Evolutionary conservation across 2,888 invertebrate species (phyloP).

Genomic region (Leptinotarsa rubiginosa): DNA sequence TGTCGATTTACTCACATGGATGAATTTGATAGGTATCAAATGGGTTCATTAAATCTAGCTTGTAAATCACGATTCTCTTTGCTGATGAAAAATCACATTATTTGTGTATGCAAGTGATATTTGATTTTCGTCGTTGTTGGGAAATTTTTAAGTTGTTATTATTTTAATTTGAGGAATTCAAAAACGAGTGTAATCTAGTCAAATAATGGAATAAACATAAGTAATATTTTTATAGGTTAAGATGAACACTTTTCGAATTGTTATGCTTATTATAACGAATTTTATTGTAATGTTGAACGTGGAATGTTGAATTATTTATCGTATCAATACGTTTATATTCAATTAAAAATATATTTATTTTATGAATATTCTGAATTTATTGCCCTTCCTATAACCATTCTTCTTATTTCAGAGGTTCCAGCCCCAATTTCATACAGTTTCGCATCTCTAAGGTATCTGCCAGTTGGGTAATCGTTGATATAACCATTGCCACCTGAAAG

Average conservation of each 20-base stretch:
- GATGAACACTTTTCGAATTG: conserved; percentile 21
- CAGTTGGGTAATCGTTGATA: conserved; percentile 97
- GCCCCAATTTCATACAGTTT: conserved; percentile 99
- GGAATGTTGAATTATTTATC: conserved; percentile 26
- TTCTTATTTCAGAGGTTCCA: conserved; percentile 95
- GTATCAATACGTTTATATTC: conserved; percentile 23
- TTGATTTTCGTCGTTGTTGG: conserved; percentile 47
- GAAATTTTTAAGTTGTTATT: conserved; percentile 43
- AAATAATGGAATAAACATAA: conserved; percentile 35
- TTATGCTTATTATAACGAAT: conserved; percentile 27
- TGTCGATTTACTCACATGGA: conserved; percentile 45
- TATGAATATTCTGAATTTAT: conserved; percentile 84
- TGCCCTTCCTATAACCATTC: conserved; percentile 90
- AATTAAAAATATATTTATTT: conserved; percentile 33
- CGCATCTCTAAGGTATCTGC: conserved; percentile 92
- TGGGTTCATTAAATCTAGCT: conserved; percentile 28
- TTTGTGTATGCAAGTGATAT: conserved; percentile 46
- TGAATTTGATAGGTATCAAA: conserved; percentile 59
- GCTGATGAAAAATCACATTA: conserved; percentile 43
- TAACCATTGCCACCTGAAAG: conserved; percentile 95
- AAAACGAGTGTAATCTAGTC: conserved; percentile 64
- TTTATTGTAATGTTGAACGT: conserved; percentile 22
- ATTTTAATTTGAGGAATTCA: conserved; percentile 50
- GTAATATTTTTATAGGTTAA: conserved; percentile 22
- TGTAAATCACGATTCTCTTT: conserved; percentile 30